Base-by-base conservation (phyloP, 2,888 invertebrate genomes). In the Cordilura impudica region DNA sequence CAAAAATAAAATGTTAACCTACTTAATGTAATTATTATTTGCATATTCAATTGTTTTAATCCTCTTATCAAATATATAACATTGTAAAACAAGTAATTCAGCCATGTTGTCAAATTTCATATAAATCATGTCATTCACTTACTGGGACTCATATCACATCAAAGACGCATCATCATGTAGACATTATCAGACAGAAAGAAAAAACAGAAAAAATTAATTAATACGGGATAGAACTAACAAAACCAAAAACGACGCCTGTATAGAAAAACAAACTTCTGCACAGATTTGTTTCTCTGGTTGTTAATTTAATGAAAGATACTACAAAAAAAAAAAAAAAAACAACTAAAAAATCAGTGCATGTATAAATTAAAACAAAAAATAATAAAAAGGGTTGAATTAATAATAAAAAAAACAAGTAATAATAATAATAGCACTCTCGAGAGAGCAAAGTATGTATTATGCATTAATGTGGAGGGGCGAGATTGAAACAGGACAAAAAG, bases 321-420 rank as follows among this genome's bases (percentile, higher is more conserved):
- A 45, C 43, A 54, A 7, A 43, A 71, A 60, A 70, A 60, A 63
- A 39, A 49, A 14, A 26, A 65, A 35, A 53, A 78, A 65, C 5
- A 5, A 56, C 54, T 56, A 31, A 23, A 70, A 45, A 39, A 61
- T 60, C 21, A 49, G 65, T 23, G 10, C 39, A 47, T 23, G 39
- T 35, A 51, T 54, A 26, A 49, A 66, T 29, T 26, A 61, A 60
- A 63, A 60, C n/a, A n/a, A 60, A 29, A 19, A 35, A 21, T 5
- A 8, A 6, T 21, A 26, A 49, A 65, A 79, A 75, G 75, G 79
- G 79, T 75, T 79, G 71, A 71, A 67, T 14, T 75, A 56, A 12
- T n/a, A 45, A 14, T 8, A 53, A 71, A 78, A 54, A 74, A 66
- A 29, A 31, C n/a, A 67, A n/a, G 31, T 43, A 51, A 61, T n/a